phyloP scores from a whole-genome alignment of 2,888 invertebrate genomes.

The Cantharis lateralis region DNA sequence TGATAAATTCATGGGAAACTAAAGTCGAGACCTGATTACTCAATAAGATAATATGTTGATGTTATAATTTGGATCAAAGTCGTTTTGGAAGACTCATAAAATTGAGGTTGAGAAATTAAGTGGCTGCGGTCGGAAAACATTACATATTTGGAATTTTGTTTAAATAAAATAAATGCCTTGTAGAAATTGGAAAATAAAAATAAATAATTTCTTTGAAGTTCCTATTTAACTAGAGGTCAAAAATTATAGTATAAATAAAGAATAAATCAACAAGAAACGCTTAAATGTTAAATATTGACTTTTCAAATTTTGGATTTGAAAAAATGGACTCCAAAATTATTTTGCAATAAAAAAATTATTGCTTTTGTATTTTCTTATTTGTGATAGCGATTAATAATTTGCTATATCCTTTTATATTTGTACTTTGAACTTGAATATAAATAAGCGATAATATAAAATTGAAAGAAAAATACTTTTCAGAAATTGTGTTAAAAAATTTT shows the following conservation, averaged over 20 bases:
- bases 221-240: not conserved
- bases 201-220: not conserved
- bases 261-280: not conserved
- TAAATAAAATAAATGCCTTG: not conserved
- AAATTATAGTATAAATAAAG: not conserved
- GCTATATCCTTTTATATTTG: not conserved
- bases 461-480: not conserved
- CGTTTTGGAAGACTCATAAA: not conserved
- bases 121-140: no score
- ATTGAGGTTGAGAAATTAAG: not conserved
- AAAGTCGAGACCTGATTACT: not conserved
- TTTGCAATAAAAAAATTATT: not conserved
- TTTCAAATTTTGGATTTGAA: not conserved
- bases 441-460: not conserved
- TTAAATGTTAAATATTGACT: not conserved
- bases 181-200: not conserved
- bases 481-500: not conserved
- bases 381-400: not conserved
- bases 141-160: not conserved
- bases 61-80: not conserved
- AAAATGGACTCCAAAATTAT: not conserved
- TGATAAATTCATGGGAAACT: not conserved
- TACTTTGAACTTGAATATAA: not conserved
- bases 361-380: not conserved
- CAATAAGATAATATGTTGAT: not conserved